These are phyloP conservation scores for Hoplostethus atlanticus DNA, from an alignment of 2,797 vertebrate species.

Conservation along the genomic window DNA sequence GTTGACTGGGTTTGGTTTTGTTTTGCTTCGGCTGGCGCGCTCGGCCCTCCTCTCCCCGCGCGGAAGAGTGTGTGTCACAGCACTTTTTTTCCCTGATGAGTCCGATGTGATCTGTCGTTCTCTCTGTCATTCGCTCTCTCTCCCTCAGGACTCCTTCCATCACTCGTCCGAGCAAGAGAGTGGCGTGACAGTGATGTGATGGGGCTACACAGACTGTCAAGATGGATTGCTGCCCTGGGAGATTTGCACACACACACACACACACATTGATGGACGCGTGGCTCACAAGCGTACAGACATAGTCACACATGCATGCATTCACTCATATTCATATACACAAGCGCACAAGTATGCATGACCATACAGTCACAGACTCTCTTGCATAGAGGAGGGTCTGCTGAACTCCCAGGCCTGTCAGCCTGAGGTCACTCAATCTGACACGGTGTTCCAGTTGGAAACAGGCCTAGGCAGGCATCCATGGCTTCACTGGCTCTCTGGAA, in stretches of 20 bases:
- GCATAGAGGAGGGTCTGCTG: constrained; percentile 64
- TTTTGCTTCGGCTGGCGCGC: constrained; percentile 39
- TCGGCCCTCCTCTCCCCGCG: constrained; percentile 37
- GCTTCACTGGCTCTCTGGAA: constrained; percentile 56
- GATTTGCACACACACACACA: constrained; percentile 45
- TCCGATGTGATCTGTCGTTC: constrained; percentile 72
- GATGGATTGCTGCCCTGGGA: constrained; percentile 78
- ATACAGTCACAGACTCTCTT: constrained; percentile 55
- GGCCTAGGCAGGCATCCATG: constrained; percentile 63
- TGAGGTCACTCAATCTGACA: constrained; percentile 81
- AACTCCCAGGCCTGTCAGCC: constrained; percentile 79
- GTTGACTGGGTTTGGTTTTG: constrained; percentile 57
- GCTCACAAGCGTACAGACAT: constrained; percentile 57
- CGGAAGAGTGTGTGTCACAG: constrained; percentile 69
- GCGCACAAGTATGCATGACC: constrained; percentile 72
- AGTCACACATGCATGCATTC: constrained; percentile 57
- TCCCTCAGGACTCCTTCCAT: constrained; percentile 76
- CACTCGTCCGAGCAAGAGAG: constrained; percentile 71
- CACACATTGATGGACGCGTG: constrained; percentile 31
- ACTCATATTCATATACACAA: constrained; percentile 70
- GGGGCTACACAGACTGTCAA: constrained; percentile 81
- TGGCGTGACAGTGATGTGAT: constrained; percentile 81
- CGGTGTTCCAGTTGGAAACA: constrained; percentile 77
- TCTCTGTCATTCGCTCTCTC: constrained; percentile 65
- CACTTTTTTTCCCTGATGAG: constrained; percentile 70